Evolutionary conservation across 2,113 vertebrate species (phyloP).

Genomic region (Mesembrinibis cayennensis): DNA sequence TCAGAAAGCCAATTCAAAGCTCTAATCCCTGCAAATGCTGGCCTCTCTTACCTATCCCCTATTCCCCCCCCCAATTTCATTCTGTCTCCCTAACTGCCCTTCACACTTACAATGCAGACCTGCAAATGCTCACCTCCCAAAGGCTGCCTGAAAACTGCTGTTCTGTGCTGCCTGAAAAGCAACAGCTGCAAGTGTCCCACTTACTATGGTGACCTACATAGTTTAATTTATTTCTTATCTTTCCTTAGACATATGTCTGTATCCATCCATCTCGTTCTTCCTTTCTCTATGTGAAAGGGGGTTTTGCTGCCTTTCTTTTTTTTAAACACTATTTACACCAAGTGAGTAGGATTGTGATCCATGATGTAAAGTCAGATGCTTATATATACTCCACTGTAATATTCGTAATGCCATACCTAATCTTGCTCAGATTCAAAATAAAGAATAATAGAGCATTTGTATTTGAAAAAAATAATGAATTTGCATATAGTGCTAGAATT

Average conservation of each 20-base stretch:
- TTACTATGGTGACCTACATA: not conserved
- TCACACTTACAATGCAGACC: not conserved
- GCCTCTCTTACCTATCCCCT: not conserved
- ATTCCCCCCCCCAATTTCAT: not conserved
- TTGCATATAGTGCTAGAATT: not conserved
- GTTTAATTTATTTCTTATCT: not conserved
- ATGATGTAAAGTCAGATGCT: not conserved
- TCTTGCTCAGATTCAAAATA: not conserved
- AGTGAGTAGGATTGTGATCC: not conserved
- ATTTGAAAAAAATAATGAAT: not conserved
- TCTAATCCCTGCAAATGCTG: not conserved
- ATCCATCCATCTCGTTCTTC: not conserved
- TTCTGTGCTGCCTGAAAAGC: not conserved
- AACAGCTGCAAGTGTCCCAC: not conserved
- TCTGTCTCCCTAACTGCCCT: not conserved
- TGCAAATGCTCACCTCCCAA: not conserved
- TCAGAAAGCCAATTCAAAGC: not conserved
- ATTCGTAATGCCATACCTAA: not conserved
- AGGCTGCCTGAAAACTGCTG: not conserved
- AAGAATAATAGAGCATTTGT: not conserved
- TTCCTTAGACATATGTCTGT: not conserved
- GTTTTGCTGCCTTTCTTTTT: not conserved
- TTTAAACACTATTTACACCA: not conserved
- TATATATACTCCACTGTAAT: not conserved
- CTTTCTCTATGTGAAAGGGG: not conserved